A percentile compares a stretch with the other conserved stretches of the same genome.
These are phyloP conservation scores for Microcebus murinus DNA, from an alignment of 2,113 vertebrate species.

Conservation along the genomic window DNA sequence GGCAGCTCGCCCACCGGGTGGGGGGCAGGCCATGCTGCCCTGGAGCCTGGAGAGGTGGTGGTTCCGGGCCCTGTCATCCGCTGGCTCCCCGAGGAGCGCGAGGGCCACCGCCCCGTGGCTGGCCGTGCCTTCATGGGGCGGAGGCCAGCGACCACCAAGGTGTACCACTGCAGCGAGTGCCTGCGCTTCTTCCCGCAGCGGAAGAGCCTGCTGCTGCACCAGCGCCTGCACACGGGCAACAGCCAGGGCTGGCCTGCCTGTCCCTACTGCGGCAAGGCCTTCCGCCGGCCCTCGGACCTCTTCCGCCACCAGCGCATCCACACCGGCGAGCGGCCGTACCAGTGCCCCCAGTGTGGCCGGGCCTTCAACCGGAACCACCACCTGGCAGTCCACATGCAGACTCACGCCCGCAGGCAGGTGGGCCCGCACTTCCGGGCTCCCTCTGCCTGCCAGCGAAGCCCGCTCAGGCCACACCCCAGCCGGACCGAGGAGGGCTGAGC, in stretches of 20 bases:
- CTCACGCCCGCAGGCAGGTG: slow-evolving; percentile 87
- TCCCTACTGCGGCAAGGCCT: slow-evolving; percentile 87
- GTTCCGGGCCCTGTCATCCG: slow-evolving; percentile 61
- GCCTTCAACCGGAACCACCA: slow-evolving; percentile 95
- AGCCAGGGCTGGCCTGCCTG: slow-evolving; percentile 88
- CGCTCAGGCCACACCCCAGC: not conserved
- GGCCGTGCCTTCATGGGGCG: slow-evolving; percentile 18
- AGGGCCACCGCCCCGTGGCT: not conserved
- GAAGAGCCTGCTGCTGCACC: slow-evolving; percentile 93
- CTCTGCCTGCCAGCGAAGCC: not conserved
- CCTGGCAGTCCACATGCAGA: slow-evolving; percentile 94
- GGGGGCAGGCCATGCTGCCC: not conserved
- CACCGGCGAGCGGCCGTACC: slow-evolving; percentile 95
- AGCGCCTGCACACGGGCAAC: slow-evolving; percentile 88
- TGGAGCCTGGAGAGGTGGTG: slow-evolving; percentile 74
- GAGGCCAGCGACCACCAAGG: slow-evolving; percentile 86
- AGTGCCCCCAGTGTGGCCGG: slow-evolving; percentile 93
- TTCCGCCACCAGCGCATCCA: slow-evolving; percentile 89
- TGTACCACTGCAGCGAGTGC: slow-evolving; percentile 93
- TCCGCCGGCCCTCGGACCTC: slow-evolving; percentile 86
- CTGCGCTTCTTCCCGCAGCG: slow-evolving; percentile 93
- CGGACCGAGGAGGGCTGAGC: slow-evolving; percentile 40
- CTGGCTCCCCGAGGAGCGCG: slow-evolving; percentile 53
- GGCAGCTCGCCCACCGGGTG: not conserved
- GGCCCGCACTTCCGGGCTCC: not conserved